phyloP scores from a whole-genome alignment of 2,113 vertebrate species.

The Dromiciops gliroides region DNA sequence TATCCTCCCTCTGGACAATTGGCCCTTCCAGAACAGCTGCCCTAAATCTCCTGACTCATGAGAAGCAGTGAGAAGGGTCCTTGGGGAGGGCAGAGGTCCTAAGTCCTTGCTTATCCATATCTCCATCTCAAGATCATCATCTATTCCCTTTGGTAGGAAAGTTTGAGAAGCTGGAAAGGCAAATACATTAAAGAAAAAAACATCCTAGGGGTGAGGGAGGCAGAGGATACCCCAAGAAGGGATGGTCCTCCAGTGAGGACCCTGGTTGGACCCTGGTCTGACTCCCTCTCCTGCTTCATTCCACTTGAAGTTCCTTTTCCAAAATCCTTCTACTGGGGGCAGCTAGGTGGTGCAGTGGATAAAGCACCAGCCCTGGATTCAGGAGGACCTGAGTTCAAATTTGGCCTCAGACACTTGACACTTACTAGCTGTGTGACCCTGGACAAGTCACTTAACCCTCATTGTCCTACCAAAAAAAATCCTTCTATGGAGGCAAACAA shows the following conservation, averaged over 20 bases:
- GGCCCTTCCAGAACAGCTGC: no score
- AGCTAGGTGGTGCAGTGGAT: no score
- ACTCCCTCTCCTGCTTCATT: not conserved
- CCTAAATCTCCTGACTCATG: not conserved
- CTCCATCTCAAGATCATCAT: not conserved
- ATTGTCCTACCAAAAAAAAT: no score
- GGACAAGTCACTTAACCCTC: no score
- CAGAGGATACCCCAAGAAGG: not conserved
- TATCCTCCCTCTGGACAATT: no score
- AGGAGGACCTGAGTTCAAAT: no score
- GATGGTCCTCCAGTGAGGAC: not conserved
- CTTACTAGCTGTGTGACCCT: no score
- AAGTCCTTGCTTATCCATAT: no score
- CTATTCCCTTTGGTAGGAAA: not conserved
- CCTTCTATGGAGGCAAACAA: not conserved
- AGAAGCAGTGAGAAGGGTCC: not conserved
- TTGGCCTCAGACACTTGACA: no score
- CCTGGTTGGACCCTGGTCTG: no score
- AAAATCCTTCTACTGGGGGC: not conserved
- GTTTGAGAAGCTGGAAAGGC: not conserved
- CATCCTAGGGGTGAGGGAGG: not conserved
- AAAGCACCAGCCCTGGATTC: no score
- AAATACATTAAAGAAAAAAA: not conserved
- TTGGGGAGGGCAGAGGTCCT: not conserved
- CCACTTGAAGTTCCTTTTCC: not conserved